phyloP scores from a whole-genome alignment of 2,888 invertebrate species.

The Leistus spinibarbis region DNA sequence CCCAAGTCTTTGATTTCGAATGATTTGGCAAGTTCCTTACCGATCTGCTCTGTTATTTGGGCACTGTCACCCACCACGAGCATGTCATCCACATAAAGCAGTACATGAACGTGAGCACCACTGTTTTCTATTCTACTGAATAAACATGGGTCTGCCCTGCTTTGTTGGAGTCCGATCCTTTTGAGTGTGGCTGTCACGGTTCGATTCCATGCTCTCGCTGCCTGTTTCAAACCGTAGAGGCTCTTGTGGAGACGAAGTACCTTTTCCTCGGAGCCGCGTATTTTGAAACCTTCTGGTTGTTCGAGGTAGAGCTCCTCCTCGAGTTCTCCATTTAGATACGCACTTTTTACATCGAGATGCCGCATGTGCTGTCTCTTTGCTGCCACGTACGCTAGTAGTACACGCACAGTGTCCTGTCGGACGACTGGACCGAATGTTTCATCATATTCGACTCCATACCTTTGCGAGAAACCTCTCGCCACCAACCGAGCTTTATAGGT shows the following conservation, averaged over 20 bases:
- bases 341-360: too few relatives aligned
- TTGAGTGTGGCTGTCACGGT: neutral
- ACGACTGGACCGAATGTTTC: slow-evolving; percentile 46
- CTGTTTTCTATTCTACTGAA: neutral
- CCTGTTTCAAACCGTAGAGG: too few relatives aligned
- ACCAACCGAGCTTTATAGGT: slow-evolving; percentile 41
- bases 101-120: slow-evolving; percentile 1
- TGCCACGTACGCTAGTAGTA: slow-evolving; percentile 40
- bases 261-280: neutral
- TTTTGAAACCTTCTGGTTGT: slow-evolving; percentile 16
- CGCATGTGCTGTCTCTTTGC: slow-evolving; percentile 6
- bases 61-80: neutral
- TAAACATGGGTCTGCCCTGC: slow-evolving; percentile 4
- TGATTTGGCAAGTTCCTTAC: neutral
- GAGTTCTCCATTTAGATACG: slow-evolving; percentile 46
- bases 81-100: too few relatives aligned
- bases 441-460: slow-evolving; percentile 43
- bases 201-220: neutral
- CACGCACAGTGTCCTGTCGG: slow-evolving; percentile 41
- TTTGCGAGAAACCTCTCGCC: slow-evolving; percentile 45
- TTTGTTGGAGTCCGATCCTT: neutral
- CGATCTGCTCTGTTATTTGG: neutral
- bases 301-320: slow-evolving; percentile 1
- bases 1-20: slow-evolving; percentile 1
- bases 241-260: too few relatives aligned